Conservation (phyloP, 2,797 vertebrate genomes). For the Poeciliopsis infans region DNA sequence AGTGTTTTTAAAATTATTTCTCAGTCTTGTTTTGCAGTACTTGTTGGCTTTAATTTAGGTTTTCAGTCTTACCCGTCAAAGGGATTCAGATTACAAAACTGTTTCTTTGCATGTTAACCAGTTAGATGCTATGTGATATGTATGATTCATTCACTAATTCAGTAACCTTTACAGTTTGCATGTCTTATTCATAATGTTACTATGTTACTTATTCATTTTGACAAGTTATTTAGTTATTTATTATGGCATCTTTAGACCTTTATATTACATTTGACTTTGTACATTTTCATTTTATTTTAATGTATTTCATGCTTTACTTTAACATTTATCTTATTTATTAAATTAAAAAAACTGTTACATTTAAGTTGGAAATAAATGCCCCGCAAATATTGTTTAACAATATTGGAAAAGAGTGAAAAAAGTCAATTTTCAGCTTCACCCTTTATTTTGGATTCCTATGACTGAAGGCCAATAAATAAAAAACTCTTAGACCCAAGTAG, state of each 20-base stretch:
- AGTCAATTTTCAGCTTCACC: not conserved
- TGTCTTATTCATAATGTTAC: not conserved
- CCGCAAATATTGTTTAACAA: not conserved
- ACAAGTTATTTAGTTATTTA: not conserved
- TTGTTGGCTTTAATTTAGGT: not conserved
- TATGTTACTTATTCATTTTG: not conserved
- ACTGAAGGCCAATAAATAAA: not conserved
- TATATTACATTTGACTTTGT: not conserved
- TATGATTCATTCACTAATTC: conserved; percentile 84
- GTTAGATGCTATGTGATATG: not conserved
- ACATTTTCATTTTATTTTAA: not conserved
- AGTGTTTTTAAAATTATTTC: not conserved
- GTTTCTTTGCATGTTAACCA: not conserved
- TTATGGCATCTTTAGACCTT: not conserved
- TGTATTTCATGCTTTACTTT: not conserved
- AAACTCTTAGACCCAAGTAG: not conserved
- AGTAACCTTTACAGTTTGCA: conserved; percentile 70
- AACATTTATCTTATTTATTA: not conserved
- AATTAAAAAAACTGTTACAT: not conserved
- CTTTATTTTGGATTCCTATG: not conserved
- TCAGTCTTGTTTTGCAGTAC: not conserved
- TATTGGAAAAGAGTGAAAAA: not conserved
- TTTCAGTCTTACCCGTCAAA: not conserved
- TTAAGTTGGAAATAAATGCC: not conserved
- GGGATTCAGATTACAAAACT: not conserved